Conservation (phyloP, 2,888 invertebrate genomes). For the Cremastobaeus sp. region DNA sequence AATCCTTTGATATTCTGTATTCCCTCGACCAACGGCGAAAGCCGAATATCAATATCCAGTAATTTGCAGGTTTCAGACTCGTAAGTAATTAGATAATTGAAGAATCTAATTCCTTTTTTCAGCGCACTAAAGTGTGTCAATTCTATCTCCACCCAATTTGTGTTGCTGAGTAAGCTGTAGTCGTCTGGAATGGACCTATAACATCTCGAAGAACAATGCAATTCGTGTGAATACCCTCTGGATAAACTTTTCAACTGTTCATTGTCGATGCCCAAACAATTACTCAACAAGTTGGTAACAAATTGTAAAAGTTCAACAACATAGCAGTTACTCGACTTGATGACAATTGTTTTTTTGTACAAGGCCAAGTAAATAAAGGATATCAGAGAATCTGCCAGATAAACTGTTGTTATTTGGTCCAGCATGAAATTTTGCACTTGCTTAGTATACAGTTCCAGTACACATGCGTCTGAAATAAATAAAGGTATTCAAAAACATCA, state of each 20-base stretch:
- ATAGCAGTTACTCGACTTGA: conserved; percentile 20
- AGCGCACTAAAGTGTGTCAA: conserved; percentile 66
- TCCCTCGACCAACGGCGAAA: conserved; percentile 70
- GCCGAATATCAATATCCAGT: conserved; percentile 70
- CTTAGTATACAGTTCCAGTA: conserved; percentile 70
- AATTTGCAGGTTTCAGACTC: conserved; percentile 70
- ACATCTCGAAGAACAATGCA: conserved; percentile 16
- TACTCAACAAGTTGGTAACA: conserved; percentile 67
- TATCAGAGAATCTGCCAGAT: conserved; percentile 67
- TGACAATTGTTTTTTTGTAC: conserved; percentile 65
- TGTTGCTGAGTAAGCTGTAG: conserved; percentile 53
- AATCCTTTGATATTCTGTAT: conserved; percentile 66
- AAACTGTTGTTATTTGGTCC: conserved; percentile 68
- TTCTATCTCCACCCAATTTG: conserved; percentile 65
- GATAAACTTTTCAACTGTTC: conserved; percentile 54
- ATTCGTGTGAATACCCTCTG: conserved; percentile 10
- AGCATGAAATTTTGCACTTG: conserved; percentile 70
- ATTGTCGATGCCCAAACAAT: conserved; percentile 68
- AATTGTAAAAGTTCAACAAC: conserved; percentile 41
- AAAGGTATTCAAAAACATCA: too few relatives aligned
- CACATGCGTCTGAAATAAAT: conserved; percentile 70
- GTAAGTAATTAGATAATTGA: conserved; percentile 70
- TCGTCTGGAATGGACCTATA: conserved; percentile 44
- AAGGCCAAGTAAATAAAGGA: conserved; percentile 67
- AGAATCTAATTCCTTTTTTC: conserved; percentile 70